Percentiles rank a stretch among this genome's conserved stretches.
Conservation (phyloP, 2,888 invertebrate genomes). For the Lumbricus terrestris region DNA sequence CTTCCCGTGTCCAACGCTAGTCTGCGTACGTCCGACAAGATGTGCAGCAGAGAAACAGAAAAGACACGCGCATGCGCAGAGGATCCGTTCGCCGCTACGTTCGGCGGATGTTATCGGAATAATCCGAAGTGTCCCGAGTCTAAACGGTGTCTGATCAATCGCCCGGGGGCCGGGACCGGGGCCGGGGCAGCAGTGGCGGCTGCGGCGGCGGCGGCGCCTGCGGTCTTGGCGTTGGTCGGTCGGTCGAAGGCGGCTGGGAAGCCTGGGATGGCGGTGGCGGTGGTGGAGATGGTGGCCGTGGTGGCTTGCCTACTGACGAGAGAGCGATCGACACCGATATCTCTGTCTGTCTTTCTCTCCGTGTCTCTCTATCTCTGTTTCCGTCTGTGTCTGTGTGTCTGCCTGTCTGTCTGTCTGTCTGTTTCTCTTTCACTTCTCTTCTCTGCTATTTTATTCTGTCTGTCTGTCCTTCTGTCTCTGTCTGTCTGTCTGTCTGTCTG, state of each 20-base stretch:
- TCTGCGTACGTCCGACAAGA: too few relatives aligned
- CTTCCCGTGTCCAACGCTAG: not conserved
- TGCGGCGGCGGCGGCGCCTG: not conserved
- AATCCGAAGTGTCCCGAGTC: not conserved
- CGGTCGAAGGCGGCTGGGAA: not conserved
- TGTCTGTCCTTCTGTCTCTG: too few relatives aligned
- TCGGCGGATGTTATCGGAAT: not conserved
- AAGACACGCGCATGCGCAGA: not conserved
- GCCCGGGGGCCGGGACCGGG: not conserved
- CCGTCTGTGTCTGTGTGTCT: too few relatives aligned
- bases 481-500: too few relatives aligned
- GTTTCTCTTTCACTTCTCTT: too few relatives aligned
- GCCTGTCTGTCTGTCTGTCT: too few relatives aligned
- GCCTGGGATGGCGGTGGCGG: too few relatives aligned
- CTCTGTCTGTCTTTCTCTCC: not conserved
- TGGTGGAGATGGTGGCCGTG: not conserved
- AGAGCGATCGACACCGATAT: not conserved
- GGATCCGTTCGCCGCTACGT: not conserved
- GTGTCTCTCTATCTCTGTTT: too few relatives aligned
- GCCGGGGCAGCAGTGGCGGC: not conserved
- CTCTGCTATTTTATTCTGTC: too few relatives aligned
- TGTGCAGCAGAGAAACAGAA: not conserved
- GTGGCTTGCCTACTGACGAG: not conserved
- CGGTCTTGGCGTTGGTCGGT: too few relatives aligned
- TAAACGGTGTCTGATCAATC: slow-evolving; percentile 3